phyloP scores from a whole-genome alignment of 2,113 vertebrate genomes.

The Amia ocellicauda region DNA sequence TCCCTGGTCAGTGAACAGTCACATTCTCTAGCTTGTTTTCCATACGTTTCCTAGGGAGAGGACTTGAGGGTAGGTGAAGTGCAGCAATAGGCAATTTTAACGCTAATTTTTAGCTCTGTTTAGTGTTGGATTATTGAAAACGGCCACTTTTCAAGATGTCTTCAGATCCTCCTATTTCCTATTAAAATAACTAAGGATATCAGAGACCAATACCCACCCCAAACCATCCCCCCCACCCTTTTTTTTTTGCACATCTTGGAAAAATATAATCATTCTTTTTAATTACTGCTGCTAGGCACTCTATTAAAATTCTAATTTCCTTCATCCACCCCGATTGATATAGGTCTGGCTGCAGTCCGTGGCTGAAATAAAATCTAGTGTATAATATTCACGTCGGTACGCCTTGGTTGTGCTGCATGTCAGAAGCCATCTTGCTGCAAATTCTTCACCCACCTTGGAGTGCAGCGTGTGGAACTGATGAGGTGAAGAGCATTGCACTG shows the following conservation, averaged over 20 bases:
- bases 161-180: slow-evolving; percentile 17
- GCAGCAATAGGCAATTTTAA: background rate
- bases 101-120: slow-evolving; percentile 3
- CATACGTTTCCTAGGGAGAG: too few relatives aligned
- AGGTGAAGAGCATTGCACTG: slow-evolving; percentile 94
- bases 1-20: background rate
- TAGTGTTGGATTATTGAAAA: slow-evolving; percentile 16
- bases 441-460: slow-evolving; percentile 93
- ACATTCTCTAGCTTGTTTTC: too few relatives aligned
- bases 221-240: slow-evolving; percentile 33
- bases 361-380: slow-evolving; percentile 82
- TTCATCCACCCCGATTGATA: slow-evolving; percentile 86
- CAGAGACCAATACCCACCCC: slow-evolving; percentile 34
- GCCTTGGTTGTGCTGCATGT: slow-evolving; percentile 81
- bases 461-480: slow-evolving; percentile 98
- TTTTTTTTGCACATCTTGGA: slow-evolving; percentile 59
- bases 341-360: slow-evolving; percentile 81
- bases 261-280: slow-evolving; percentile 87
- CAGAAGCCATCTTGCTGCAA: slow-evolving; percentile 93
- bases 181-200: slow-evolving; percentile 13
- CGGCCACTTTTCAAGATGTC: slow-evolving; percentile 23
- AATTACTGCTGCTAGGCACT: slow-evolving; percentile 76
- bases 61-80: too few relatives aligned
- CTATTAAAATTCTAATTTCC: slow-evolving; percentile 85
- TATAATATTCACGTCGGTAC: slow-evolving; percentile 81